Base-by-base conservation (phyloP, 1,140 invertebrate species). In the Myzus persicae region DNA sequence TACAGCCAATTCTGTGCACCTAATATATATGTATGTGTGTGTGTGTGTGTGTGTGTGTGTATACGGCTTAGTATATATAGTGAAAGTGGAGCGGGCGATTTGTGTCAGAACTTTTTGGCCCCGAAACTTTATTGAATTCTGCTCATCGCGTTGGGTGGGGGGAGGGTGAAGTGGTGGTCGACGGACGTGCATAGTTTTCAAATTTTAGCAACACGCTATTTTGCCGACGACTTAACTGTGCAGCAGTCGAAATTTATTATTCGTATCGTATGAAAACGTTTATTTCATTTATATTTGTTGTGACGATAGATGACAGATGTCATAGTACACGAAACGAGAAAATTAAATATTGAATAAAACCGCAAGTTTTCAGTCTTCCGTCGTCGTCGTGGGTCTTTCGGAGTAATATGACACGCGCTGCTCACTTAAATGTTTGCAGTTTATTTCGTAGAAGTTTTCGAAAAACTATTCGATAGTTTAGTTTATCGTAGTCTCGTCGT, bases 51-150 rank as follows among this genome's bases (percentile, higher is more conserved):
- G 5, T 38, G 6, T 90, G 38, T 81, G 31, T 81, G n/a, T 81
- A 51, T 51, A 24, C 2, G 48, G 20, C 22, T 2, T 51, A 51
- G 59, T n/a, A 76, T 18, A 36, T 76, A 67, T n/a, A n/a, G 4
- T 76, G 31, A n/a, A 76, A 76, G 22, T 82, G n/a, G 31, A 89
- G 38, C 18, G 18, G 46, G 89, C 38, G 89, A 54, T 67, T 54
- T 51, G 42, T 48, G 91, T 84, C 24, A 38, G 91, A 92, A 92
- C 76, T 92, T 92, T 81, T 40, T 4, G 6, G n/a, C 59, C 81
- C 44, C 18, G 59, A 93, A 93, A 93, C 67, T 93, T 85, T 84
- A 93, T 93, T 84, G 81, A 85, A 82, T 54, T 93, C 31, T 85
- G 38, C 24, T 8, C 7, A 54, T 40, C 76, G 38, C 59, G 59